Conservation (phyloP, 2,888 invertebrate species). For the Drosophila anomelani region DNA sequence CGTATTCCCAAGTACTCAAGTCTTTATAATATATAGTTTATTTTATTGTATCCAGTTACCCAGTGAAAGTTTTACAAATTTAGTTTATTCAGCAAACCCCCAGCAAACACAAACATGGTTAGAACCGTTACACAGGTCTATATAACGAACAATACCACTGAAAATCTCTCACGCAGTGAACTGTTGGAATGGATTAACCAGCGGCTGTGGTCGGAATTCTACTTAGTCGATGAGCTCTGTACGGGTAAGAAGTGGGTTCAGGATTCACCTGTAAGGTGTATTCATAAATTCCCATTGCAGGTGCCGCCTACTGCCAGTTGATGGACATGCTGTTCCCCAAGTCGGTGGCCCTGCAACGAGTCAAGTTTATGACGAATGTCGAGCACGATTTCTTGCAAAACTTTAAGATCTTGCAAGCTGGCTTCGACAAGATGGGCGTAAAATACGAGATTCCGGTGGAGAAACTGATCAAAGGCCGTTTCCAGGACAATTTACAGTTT, state of each 20-base stretch:
- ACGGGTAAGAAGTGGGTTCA: constrained; percentile 85
- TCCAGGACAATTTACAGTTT: constrained; percentile 99
- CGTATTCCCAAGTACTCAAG: too few species aligned
- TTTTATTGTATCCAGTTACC: background rate
- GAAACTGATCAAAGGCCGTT: constrained; percentile 96
- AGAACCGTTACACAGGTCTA: constrained; percentile 98
- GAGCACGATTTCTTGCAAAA: constrained; percentile 99
- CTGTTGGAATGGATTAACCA: constrained; percentile 99
- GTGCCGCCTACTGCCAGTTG: constrained; percentile 99
- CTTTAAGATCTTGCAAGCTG: constrained; percentile 98
- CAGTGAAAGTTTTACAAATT: background rate
- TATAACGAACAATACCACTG: constrained; percentile 98
- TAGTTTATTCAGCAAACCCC: background rate
- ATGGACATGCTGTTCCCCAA: constrained; percentile 99
- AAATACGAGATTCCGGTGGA: constrained; percentile 92
- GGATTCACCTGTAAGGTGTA: background rate
- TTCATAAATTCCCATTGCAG: constrained; percentile 83
- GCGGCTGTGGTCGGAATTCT: constrained; percentile 95
- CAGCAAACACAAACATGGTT: constrained; percentile 1
- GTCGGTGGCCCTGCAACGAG: constrained; percentile 94
- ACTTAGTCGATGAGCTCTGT: constrained; percentile 99
- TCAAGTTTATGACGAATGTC: constrained; percentile 98
- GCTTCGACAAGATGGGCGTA: constrained; percentile 98
- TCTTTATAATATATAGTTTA: background rate
- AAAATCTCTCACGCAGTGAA: constrained; percentile 98